Base-by-base conservation (phyloP, 2,113 vertebrate genomes). In the Alaudala cheleensis region DNA sequence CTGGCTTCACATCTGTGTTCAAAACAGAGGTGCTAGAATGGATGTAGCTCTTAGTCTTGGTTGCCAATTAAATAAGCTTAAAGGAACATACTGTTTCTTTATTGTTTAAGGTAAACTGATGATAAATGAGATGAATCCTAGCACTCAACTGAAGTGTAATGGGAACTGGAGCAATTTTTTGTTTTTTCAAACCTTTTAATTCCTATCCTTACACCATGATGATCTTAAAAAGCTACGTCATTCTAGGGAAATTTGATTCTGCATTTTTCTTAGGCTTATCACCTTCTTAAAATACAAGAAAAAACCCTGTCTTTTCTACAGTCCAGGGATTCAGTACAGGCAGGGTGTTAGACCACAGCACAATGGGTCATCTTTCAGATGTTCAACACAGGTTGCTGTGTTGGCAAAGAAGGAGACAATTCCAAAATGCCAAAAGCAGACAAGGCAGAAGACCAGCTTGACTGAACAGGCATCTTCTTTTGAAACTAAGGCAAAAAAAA, bases 281-380 rank as follows among this genome's bases (percentile, higher is more conserved):
- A 49, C 2, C 3, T 47, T 10, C 24, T 74, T 18, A 60, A 91
- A 87, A 85, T 16, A 29, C 20, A 87, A 45, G 39, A 14, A 15
- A 15, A 53, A 22, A 0, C 0, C 1, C 1, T 1, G 12, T 37
- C 2, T 79, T 76, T 84, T 45, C 25, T 6, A 29, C 19, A 67
- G 4, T 54, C 15, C 8, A 10, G 7, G 39, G 4, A 72, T 37
- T 29, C 8, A 54, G 20, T 28, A 45, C 86, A 77, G 72, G 33
- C 10, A 51, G 3, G 8, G 3, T 39, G 14, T 3, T 67, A 65
- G 13, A 29, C 19, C 7, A 60, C 10, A 57, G 10, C 10, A 54
- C 13, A 57, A 53, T 13, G 18, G 10, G 3, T 57, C 16, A 22
- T 26, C 5, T 53, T 83, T 13, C 37, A 83, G 14, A 44, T 54